Base-by-base conservation (phyloP, 1,140 invertebrate genomes). In the Mycetomoellerius zeteki region DNA sequence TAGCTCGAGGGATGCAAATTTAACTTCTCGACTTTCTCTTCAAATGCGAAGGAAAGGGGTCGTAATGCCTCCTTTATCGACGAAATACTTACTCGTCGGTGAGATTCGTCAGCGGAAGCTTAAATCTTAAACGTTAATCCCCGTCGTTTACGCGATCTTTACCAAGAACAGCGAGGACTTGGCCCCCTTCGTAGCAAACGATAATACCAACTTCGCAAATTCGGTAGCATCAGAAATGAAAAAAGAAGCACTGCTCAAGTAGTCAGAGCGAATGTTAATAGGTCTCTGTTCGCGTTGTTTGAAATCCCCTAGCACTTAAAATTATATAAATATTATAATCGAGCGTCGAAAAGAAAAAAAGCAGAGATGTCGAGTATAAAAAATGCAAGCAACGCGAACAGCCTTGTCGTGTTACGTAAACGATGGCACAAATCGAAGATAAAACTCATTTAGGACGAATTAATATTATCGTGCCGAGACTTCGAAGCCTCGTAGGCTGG, bases 381-480 rank as follows among this genome's bases (percentile, higher is more conserved):
- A 37, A 37, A 0, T 37, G 7, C 8, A 43, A 43, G 33, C 33
- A 33, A 33, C 4, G 5, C 33, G 2, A 43, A 43, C 1, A 43
- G 37, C 10, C 2, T 43, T 43, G 37, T 37, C 8, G 37, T 30
- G 10, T 37, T 33, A 33, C 7, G 27, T 64, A 21, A 65, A 65
- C 5, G 33, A 24, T 0, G 33, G 27, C 65, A 21, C 16, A 12
- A 72, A 27, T 27, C 16, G 8, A 72, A 27, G 37, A 27, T 19
- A 3, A 72, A 27, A 50, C 3, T 50, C 69, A 24, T 19, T 43
- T 4, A 19, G 21, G 7, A 5, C 7, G 21, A 71, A 10, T 27
- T 71, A 19, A 71, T 24, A 19, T 72, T 72, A 50, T 72, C 69
- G 24, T 21, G 43, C 47, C 43, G 21, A 8, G 65, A 67, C 10